Conservation (phyloP, 2,888 invertebrate species). For the Taphrorychus bicolor region DNA sequence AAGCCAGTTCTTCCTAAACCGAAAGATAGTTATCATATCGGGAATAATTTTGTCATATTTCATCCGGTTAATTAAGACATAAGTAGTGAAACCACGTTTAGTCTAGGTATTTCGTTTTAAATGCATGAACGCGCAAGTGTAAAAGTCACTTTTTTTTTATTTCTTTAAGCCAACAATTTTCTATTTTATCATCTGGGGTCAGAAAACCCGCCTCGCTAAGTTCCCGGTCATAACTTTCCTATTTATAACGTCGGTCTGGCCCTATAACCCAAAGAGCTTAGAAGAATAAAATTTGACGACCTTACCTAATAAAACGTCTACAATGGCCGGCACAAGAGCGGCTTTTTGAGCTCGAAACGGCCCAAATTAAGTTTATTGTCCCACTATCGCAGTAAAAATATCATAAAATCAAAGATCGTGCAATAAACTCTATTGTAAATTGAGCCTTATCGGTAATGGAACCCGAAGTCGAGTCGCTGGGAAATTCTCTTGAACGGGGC, state of each 20-base stretch:
- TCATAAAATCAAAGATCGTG: slow-evolving; percentile 18
- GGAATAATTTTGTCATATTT: slow-evolving; percentile 25
- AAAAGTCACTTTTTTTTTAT: no score
- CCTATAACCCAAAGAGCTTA: slow-evolving; percentile 3
- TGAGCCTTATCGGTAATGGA: slow-evolving; percentile 10
- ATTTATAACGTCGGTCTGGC: slow-evolving; percentile 9
- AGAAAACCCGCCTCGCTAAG: no score
- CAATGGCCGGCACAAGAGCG: slow-evolving; percentile 14
- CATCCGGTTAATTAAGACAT: slow-evolving; percentile 27
- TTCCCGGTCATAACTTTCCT: no score
- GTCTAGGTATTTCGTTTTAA: no score
- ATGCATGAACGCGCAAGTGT: no score
- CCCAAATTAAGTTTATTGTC: slow-evolving; percentile 23
- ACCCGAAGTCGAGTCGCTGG: slow-evolving; percentile 16
- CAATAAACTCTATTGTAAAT: slow-evolving; percentile 21
- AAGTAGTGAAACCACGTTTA: slow-evolving; percentile 24
- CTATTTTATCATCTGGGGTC: no score
- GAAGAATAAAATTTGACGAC: slow-evolving; percentile 29
- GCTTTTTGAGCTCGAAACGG: slow-evolving; percentile 16
- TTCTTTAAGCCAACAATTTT: not conserved
- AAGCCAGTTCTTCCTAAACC: slow-evolving; percentile 10
- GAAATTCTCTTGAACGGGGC: not conserved
- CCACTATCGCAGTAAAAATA: slow-evolving; percentile 20
- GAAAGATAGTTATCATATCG: slow-evolving; percentile 21
- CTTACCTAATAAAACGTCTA: slow-evolving; percentile 18